Evolutionary conservation across 2,888 invertebrate species (phyloP), one percentile per base, ranked within the genome.

Genomic region (Scaptomyza flava): DNA sequence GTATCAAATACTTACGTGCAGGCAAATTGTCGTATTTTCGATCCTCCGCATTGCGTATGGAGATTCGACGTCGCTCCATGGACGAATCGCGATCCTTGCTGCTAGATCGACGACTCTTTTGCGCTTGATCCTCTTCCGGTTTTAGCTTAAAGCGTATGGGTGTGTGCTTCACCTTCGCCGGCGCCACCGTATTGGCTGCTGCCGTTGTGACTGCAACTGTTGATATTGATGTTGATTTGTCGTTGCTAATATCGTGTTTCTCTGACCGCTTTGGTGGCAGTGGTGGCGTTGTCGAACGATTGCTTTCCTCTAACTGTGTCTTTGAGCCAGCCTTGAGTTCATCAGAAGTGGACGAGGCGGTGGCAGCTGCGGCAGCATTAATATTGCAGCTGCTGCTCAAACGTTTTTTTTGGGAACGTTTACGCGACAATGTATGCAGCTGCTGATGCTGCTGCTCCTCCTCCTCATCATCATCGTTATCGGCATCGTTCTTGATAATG

Each of bases 11-110:
- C 94, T 93, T 91, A 94, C 94, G 86, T 53, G 94, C 92, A 2
- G 94, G 94, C 61, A 94, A 79, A 46, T 94, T 90, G 75, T 94
- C 94, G 87, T 94, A 94, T 92, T 94, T 94, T 71, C 93, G 90
- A 38, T 89, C 85, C 68, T 94, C 93, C 0, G 89, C 90, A 79
- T 93, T 93, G 14, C 93, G 93, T 20, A 93, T 93, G 6, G 90
- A 89, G 31, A 92, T 87, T 68, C 86, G 90, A 6, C 89, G 91
- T 50, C 79, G 80, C 27, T 93, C 89, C 66, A 69, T 67, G 0
- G 79, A 72, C 0, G 69, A 63, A 5, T 79, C 81, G 11, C 81
- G 77, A 5, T 81, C 78, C n/a, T 68, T 61, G 48, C 89, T 86
- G 11, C 36, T 61, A 0, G 84, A 79, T 5, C 81, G 87, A 3